A percentile compares a stretch with the other conserved stretches of the same genome.
These are phyloP conservation scores for Epinephelus moara DNA, from an alignment of 2,113 vertebrate species.

Conservation along the genomic window DNA sequence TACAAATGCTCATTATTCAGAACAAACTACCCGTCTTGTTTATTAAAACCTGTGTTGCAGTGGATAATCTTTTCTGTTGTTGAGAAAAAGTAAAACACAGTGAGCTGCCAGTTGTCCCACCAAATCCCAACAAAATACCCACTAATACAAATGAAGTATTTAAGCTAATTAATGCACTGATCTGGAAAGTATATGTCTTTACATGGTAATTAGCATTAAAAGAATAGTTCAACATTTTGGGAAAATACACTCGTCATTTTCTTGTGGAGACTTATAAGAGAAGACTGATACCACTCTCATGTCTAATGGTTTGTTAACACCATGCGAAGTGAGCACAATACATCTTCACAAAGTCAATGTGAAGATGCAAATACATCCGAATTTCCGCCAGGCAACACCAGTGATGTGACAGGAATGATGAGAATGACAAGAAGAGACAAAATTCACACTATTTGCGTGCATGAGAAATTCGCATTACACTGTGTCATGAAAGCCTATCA, in stretches of 20 bases:
- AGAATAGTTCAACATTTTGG: background rate
- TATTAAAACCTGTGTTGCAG: background rate
- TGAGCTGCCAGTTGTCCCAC: background rate
- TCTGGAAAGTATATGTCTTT: background rate
- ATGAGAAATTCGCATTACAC: too few relatives aligned
- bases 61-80: constrained; percentile 5
- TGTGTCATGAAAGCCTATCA: too few relatives aligned
- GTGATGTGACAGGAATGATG: too few relatives aligned
- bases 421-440: too few relatives aligned
- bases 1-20: constrained; percentile 2
- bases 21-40: constrained; percentile 11
- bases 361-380: too few relatives aligned
- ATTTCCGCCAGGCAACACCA: too few relatives aligned
- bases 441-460: too few relatives aligned
- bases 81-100: background rate
- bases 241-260: background rate
- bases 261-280: background rate
- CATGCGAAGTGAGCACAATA: too few relatives aligned
- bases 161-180: constrained; percentile 13
- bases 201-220: background rate
- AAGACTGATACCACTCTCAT: too few relatives aligned
- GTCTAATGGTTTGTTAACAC: too few relatives aligned
- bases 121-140: background rate
- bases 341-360: too few relatives aligned
- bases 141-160: constrained; percentile 8